phyloP scores from a whole-genome alignment of 2,113 vertebrate species.

The Syngnathus floridae region DNA sequence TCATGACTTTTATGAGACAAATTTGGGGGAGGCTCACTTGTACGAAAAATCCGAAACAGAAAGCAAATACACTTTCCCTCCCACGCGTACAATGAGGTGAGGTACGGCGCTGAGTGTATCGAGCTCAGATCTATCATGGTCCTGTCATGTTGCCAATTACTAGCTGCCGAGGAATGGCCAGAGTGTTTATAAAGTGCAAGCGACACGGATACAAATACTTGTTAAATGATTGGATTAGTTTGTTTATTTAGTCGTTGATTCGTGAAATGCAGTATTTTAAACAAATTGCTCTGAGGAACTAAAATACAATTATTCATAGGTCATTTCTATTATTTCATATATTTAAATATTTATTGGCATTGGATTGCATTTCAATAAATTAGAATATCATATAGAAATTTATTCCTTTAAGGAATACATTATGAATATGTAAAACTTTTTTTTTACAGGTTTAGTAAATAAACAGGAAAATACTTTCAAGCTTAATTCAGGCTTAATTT shows the following conservation, averaged over 20 bases:
- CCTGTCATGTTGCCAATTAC: constrained; percentile 27
- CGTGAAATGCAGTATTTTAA: neutral
- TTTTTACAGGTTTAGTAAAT: no score
- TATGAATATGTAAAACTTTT: no score
- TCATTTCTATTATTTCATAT: neutral
- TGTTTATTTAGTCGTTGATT: neutral
- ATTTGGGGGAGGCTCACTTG: neutral
- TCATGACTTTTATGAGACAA: constrained; percentile 9
- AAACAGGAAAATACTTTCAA: no score
- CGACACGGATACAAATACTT: neutral
- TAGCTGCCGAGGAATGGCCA: neutral
- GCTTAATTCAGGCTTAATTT: no score
- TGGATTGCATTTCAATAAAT: neutral
- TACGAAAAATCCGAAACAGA: constrained; percentile 4
- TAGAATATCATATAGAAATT: neutral
- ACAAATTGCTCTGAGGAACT: no score
- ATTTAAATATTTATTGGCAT: neutral
- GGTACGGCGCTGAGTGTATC: constrained; percentile 30
- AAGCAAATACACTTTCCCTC: neutral
- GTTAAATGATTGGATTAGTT: neutral
- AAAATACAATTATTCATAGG: neutral
- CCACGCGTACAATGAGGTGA: constrained; percentile 37
- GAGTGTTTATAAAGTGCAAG: neutral
- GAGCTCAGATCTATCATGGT: constrained; percentile 42
- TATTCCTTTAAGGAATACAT: no score